Evolutionary conservation across 2,888 invertebrate species (phyloP).

Genomic region (Therioaphis trifolii): DNA sequence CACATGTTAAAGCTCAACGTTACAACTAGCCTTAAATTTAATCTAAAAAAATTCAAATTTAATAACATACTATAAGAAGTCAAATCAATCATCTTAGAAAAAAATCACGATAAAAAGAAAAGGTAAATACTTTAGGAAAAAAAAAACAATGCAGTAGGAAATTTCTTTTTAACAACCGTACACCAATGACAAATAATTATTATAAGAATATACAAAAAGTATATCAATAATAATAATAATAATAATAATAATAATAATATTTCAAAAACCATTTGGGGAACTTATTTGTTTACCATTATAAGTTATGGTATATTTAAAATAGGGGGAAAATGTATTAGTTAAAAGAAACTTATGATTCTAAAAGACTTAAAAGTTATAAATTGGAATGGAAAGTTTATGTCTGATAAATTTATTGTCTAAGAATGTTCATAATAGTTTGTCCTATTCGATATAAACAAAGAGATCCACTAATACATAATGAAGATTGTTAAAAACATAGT

Average conservation of each 20-base stretch:
- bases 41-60: slow-evolving; percentile 21
- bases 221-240: slow-evolving; percentile 28
- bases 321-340: slow-evolving; percentile 13
- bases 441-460: slow-evolving; percentile 51
- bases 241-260: background rate
- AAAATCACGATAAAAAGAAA: slow-evolving; percentile 27
- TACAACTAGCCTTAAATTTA: slow-evolving; percentile 55
- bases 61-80: slow-evolving; percentile 33
- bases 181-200: slow-evolving; percentile 12
- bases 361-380: slow-evolving; percentile 37
- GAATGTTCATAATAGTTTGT: slow-evolving; percentile 58
- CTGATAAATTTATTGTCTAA: slow-evolving; percentile 54
- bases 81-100: slow-evolving; percentile 43
- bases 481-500: slow-evolving; percentile 32
- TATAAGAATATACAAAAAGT: background rate
- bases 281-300: slow-evolving; percentile 31
- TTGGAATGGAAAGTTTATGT: slow-evolving; percentile 48
- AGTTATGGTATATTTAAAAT: background rate
- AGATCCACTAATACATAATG: slow-evolving; percentile 56
- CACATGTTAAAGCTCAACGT: slow-evolving; percentile 52
- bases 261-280: background rate
- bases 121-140: slow-evolving; percentile 6
- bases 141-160: slow-evolving; percentile 26
- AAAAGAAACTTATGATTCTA: slow-evolving; percentile 19
- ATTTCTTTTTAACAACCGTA: slow-evolving; percentile 38